Evolutionary conservation across 2,797 vertebrate genomes (phyloP).

Genomic region (Danio aesculapii): DNA sequence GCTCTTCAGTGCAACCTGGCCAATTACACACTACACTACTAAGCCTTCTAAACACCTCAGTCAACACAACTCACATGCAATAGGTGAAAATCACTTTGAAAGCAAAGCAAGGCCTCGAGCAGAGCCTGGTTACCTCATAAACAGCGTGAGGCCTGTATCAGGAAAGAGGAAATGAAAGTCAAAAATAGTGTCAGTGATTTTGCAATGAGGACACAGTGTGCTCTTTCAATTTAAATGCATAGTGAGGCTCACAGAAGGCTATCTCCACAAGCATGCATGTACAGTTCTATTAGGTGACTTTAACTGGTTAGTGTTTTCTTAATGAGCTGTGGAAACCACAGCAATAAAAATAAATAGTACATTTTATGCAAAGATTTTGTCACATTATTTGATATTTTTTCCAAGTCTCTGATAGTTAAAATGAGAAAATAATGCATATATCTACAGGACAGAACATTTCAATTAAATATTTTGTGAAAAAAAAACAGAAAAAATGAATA

Average conservation of each 20-base stretch:
- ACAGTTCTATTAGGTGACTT: neutral
- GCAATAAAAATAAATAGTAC: neutral
- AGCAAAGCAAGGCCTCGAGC: neutral
- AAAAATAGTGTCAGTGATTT: constrained; percentile 47
- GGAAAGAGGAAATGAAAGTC: constrained; percentile 49
- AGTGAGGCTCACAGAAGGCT: neutral
- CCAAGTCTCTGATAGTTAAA: neutral
- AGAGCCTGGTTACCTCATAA: constrained; percentile 41
- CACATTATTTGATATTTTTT: no score
- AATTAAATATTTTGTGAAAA: no score
- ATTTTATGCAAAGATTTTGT: constrained; percentile 1
- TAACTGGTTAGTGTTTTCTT: constrained; percentile 11
- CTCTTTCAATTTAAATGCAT: constrained; percentile 27
- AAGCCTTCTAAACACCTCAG: constrained; percentile 27
- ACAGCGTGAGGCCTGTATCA: constrained; percentile 36
- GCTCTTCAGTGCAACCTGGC: constrained; percentile 47
- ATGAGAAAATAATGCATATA: neutral
- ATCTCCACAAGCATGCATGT: neutral
- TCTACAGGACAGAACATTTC: neutral
- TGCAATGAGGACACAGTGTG: constrained; percentile 40
- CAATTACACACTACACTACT: constrained; percentile 45
- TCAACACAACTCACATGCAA: constrained; percentile 48
- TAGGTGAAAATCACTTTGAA: neutral
- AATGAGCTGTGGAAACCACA: constrained; percentile 25
- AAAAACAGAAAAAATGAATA: no score